phyloP scores from a whole-genome alignment of 2,888 invertebrate genomes.

The Rambutsinella grinnellia region DNA sequence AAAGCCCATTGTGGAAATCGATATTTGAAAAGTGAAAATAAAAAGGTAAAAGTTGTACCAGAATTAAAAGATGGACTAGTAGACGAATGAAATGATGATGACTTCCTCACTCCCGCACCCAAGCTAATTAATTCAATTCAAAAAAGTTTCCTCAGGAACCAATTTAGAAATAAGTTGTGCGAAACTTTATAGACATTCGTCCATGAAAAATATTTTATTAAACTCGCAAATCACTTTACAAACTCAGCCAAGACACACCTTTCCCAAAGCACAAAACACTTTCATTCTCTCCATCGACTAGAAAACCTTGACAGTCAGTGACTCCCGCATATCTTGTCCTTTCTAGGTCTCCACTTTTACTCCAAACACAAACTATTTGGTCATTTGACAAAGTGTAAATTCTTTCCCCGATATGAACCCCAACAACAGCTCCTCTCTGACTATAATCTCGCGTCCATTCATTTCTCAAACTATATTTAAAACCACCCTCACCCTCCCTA shows the following conservation, averaged over 20 bases:
- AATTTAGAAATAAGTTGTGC: neutral
- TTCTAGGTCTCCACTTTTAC: slow-evolving; percentile 24
- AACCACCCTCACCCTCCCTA: neutral
- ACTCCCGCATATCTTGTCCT: slow-evolving; percentile 47
- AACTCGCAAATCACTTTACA: too few relatives aligned
- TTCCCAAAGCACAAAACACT: slow-evolving; percentile 51
- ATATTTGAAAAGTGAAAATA: too few relatives aligned
- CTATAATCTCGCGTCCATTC: slow-evolving; percentile 30
- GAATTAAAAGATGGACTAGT: too few relatives aligned
- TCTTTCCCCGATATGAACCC: slow-evolving; percentile 20
- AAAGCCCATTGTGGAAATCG: too few relatives aligned
- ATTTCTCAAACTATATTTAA: slow-evolving; percentile 6
- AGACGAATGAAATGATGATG: neutral
- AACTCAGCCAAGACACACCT: slow-evolving; percentile 56
- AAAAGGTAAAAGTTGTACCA: too few relatives aligned
- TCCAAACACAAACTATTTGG: slow-evolving; percentile 50
- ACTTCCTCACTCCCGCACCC: neutral
- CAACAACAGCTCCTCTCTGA: slow-evolving; percentile 55
- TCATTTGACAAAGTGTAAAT: slow-evolving; percentile 55
- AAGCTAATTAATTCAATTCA: neutral
- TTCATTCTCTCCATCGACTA: slow-evolving; percentile 19
- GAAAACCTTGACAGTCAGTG: slow-evolving; percentile 56
- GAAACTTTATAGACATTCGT: neutral
- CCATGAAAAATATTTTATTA: too few relatives aligned
- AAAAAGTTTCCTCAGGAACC: neutral